phyloP scores from a whole-genome alignment of 2,888 invertebrate genomes.

The Oscheius sp. region DNA sequence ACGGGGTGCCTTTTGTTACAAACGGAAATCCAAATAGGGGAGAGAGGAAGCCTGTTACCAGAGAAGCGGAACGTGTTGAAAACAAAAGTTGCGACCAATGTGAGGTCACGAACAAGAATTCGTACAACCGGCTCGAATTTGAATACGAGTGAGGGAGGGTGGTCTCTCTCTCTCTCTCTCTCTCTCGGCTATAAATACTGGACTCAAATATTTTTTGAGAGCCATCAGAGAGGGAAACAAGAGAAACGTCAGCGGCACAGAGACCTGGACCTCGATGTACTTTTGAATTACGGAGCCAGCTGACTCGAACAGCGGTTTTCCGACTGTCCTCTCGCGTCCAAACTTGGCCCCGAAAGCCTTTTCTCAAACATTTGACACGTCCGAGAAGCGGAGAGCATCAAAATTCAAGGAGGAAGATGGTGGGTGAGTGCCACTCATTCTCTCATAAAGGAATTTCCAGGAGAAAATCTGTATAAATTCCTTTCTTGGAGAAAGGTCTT shows the following conservation, averaged over 20 bases:
- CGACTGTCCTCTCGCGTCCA: background rate
- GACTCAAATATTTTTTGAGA: too few relatives aligned
- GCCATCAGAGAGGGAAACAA: too few relatives aligned
- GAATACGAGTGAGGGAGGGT: too few relatives aligned
- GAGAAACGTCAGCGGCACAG: background rate
- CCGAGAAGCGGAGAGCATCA: too few relatives aligned
- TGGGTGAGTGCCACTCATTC: too few relatives aligned
- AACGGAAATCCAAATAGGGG: too few relatives aligned
- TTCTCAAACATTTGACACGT: constrained; percentile 14
- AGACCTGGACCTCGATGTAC: background rate
- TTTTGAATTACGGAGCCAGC: too few relatives aligned
- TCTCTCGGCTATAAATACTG: background rate
- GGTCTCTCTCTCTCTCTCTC: too few relatives aligned
- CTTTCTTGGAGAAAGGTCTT: too few relatives aligned
- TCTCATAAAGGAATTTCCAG: too few relatives aligned
- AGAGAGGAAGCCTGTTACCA: background rate
- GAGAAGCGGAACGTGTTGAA: background rate
- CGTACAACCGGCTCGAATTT: background rate
- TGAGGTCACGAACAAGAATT: background rate
- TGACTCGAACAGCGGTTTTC: background rate
- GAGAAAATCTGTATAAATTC: too few relatives aligned
- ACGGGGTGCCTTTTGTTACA: too few relatives aligned
- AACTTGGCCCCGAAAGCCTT: constrained; percentile 16
- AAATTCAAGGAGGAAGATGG: background rate
- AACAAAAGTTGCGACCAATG: background rate